Conservation (phyloP, 2,113 vertebrate genomes). For the Plecturocebus donacophilus region DNA sequence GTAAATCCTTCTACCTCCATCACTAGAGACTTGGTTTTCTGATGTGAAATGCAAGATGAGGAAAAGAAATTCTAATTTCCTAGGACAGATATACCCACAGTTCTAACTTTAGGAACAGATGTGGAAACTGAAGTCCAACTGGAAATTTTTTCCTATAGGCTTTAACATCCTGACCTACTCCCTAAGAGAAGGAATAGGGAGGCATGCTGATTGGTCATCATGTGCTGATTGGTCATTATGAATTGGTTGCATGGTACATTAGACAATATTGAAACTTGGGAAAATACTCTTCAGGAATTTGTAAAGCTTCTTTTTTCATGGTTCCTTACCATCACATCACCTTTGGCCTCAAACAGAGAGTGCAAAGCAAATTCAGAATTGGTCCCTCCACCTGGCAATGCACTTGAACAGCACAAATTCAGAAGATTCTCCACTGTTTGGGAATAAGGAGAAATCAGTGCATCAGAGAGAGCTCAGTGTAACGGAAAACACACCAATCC, state of each 20-base stretch:
- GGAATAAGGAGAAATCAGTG: conserved; percentile 63
- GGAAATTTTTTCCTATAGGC: not conserved
- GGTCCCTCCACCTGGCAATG: conserved; percentile 92
- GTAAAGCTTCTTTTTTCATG: not conserved
- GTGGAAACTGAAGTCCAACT: not conserved
- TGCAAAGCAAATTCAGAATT: conserved; percentile 93
- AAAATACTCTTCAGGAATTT: not conserved
- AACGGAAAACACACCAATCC: not conserved
- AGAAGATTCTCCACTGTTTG: conserved; percentile 90
- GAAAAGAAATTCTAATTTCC: conserved; percentile 1
- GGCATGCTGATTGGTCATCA: not conserved
- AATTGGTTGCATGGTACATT: not conserved
- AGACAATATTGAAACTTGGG: not conserved
- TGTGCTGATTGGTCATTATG: not conserved
- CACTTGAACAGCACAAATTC: conserved; percentile 93
- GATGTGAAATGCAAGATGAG: not conserved
- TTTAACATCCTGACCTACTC: not conserved
- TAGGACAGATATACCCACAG: not conserved
- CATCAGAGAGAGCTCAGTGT: not conserved
- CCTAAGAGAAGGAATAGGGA: not conserved
- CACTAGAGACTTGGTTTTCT: not conserved
- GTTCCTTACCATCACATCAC: conserved; percentile 91
- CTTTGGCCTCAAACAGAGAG: conserved; percentile 91
- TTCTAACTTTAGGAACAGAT: not conserved
- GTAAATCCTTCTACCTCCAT: not conserved